A percentile compares a stretch with the other conserved stretches of the same genome.
Conservation (phyloP, 2,797 vertebrate genomes). For the Chloroceryle amazona region DNA sequence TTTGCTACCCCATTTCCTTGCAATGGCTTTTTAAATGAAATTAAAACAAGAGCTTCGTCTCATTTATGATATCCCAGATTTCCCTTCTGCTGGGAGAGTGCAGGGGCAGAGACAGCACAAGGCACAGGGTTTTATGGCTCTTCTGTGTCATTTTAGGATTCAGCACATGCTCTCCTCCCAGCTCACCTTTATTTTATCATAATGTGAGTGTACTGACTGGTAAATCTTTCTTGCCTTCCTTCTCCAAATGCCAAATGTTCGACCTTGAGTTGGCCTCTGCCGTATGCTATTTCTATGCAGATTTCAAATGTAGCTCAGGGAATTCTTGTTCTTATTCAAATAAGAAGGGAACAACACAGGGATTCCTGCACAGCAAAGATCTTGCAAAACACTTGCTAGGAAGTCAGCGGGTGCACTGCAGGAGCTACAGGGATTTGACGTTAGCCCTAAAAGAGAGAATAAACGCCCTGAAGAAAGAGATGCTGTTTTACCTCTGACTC, state of each 20-base stretch:
- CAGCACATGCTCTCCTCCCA: not conserved
- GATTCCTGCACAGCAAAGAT: not conserved
- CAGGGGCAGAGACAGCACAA: not conserved
- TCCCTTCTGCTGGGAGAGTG: not conserved
- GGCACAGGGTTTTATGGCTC: constrained; percentile 21
- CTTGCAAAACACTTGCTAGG: not conserved
- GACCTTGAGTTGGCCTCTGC: constrained; percentile 48
- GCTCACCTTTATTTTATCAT: constrained; percentile 48
- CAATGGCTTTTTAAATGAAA: constrained; percentile 22
- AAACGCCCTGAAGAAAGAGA: not conserved
- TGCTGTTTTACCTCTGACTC: not conserved
- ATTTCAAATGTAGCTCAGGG: not conserved
- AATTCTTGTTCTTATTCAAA: constrained; percentile 2
- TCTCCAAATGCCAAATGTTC: constrained; percentile 27
- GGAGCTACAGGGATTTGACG: not conserved
- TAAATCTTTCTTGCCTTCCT: constrained; percentile 27
- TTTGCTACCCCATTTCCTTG: not conserved
- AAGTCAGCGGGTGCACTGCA: not conserved
- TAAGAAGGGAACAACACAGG: not conserved
- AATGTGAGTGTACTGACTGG: constrained; percentile 16
- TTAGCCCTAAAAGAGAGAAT: not conserved
- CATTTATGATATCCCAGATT: constrained; percentile 2
- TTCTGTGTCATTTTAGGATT: not conserved
- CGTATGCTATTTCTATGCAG: not conserved
- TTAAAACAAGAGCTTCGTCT: constrained; percentile 12